Conservation (phyloP, 1,140 invertebrate species). For the Macrocentrus cingulum region DNA sequence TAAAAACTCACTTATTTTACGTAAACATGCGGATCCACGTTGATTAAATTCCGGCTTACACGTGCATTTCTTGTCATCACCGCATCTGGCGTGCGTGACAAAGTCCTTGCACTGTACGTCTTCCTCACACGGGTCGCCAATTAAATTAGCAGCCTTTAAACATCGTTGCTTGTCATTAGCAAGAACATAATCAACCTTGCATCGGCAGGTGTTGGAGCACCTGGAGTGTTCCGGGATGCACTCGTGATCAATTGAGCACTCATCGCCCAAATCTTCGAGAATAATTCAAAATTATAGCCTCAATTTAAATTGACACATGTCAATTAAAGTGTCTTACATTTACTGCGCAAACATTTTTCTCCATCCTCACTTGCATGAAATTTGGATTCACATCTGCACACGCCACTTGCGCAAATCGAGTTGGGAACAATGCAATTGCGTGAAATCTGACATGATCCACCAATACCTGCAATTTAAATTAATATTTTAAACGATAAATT, state of each 20-base stretch:
- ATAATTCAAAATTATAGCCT: not conserved
- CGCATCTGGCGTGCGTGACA: conserved; percentile 39
- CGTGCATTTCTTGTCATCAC: conserved; percentile 34
- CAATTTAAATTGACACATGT: no score
- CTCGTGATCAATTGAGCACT: conserved; percentile 42
- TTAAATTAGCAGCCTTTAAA: conserved; percentile 39
- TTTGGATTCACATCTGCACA: conserved; percentile 41
- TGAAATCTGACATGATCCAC: conserved; percentile 38
- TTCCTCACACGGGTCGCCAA: conserved; percentile 46
- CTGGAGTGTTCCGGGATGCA: conserved; percentile 42
- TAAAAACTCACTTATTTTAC: conserved; percentile 40
- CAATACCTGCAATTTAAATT: conserved; percentile 36
- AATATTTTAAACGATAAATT: not conserved
- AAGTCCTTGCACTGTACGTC: conserved; percentile 43
- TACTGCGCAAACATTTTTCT: conserved; percentile 41
- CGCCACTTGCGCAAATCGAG: conserved; percentile 39
- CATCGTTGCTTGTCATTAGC: conserved; percentile 39
- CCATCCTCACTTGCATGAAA: conserved; percentile 41
- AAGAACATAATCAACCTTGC: conserved; percentile 42
- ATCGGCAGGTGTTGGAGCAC: conserved; percentile 41
- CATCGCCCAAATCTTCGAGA: conserved; percentile 35
- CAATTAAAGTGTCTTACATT: conserved; percentile 35
- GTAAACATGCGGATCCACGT: conserved; percentile 38
- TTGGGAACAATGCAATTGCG: conserved; percentile 46
- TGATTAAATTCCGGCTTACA: conserved; percentile 41